Conservation (phyloP, 2,888 invertebrate species). For the Rotaria sp. region DNA sequence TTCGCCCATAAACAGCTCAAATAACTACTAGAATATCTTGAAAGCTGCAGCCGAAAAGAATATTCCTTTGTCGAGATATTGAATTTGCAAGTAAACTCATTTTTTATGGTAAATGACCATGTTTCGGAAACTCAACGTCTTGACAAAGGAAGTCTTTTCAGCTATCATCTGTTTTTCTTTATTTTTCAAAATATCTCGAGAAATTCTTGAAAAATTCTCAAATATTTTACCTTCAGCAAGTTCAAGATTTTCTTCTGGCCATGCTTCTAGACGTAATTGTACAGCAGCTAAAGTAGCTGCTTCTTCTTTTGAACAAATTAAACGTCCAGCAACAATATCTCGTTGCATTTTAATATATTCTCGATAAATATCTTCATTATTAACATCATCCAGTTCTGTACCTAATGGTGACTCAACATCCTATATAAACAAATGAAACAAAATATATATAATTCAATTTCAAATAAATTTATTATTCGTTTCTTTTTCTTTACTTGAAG, state of each 20-base stretch:
- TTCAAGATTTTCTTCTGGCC: background rate
- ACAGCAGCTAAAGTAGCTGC: conserved; percentile 63
- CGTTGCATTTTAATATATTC: conserved; percentile 59
- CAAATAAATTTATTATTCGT: background rate
- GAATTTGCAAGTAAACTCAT: too few species aligned
- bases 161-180: too few species aligned
- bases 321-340: conserved; percentile 60
- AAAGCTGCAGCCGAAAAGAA: too few species aligned
- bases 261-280: conserved; percentile 55
- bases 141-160: too few species aligned
- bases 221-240: background rate
- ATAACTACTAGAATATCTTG: too few species aligned
- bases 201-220: too few species aligned
- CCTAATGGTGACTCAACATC: background rate
- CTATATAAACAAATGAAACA: background rate
- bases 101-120: too few species aligned
- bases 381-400: background rate
- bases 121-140: too few species aligned
- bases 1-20: too few species aligned
- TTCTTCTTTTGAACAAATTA: conserved; percentile 63
- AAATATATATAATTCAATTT: background rate
- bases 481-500: background rate
- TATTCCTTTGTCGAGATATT: too few species aligned
- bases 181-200: too few species aligned
- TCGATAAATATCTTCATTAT: background rate